Evolutionary conservation across 2,113 vertebrate genomes (phyloP).

Genomic region (Rhinogobius similis): DNA sequence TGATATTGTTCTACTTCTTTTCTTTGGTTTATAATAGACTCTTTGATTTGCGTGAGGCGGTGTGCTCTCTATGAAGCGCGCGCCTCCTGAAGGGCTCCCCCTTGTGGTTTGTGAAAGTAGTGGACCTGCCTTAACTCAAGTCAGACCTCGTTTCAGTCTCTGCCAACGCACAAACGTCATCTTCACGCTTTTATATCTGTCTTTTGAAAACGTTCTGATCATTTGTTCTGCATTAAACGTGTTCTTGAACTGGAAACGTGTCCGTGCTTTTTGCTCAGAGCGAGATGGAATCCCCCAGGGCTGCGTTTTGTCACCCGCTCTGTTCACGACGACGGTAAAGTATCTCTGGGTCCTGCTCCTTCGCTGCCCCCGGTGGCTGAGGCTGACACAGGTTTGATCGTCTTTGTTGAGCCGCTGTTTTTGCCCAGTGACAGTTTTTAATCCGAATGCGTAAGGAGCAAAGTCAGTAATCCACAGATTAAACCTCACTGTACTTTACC

Average conservation of each 20-base stretch:
- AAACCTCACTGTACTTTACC: background rate
- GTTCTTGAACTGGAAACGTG: background rate
- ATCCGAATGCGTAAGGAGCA: background rate
- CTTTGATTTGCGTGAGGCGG: too few species aligned
- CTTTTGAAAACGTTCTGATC: background rate
- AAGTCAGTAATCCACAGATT: constrained; percentile 3
- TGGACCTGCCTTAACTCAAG: constrained; percentile 1
- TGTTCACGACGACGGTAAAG: too few species aligned
- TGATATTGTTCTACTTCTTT: too few species aligned
- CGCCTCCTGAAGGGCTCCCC: background rate
- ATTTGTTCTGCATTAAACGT: background rate
- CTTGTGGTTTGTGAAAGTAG: background rate
- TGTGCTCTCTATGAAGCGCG: background rate
- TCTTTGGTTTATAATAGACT: too few species aligned
- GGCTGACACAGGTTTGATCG: background rate
- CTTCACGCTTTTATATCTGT: background rate
- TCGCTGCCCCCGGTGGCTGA: background rate
- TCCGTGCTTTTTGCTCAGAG: background rate
- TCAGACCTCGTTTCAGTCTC: background rate
- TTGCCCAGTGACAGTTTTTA: background rate
- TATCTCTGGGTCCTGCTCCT: background rate
- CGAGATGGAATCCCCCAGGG: too few species aligned
- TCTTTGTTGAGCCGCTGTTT: background rate
- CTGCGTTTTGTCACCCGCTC: too few species aligned
- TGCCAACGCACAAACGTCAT: background rate